These are phyloP conservation scores for Phoebastria nigripes DNA, from an alignment of 2,797 vertebrate genomes.

Conservation along the genomic window DNA sequence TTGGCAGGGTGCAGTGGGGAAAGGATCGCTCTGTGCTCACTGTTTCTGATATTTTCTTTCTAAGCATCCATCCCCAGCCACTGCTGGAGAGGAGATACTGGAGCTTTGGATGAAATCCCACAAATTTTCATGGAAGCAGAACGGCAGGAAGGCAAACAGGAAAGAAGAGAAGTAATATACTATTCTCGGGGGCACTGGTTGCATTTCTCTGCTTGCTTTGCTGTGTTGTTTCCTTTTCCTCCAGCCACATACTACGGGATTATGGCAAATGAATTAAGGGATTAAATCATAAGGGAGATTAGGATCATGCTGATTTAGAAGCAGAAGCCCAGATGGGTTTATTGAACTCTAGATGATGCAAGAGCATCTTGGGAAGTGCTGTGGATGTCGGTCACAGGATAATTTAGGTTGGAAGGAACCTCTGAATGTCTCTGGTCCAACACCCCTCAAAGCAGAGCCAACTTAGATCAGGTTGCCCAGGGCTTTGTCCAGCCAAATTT, in stretches of 20 bases:
- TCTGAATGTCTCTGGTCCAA: neutral
- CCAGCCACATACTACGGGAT: conserved; percentile 1
- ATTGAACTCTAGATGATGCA: neutral
- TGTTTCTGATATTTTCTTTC: conserved; percentile 20
- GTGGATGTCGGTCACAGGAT: neutral
- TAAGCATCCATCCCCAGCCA: neutral
- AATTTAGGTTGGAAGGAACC: neutral
- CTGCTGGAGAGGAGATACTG: conserved; percentile 3
- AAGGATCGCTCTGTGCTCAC: neutral
- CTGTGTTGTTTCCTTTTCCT: conserved; percentile 8
- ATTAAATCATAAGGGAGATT: conserved; percentile 25
- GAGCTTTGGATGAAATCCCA: conserved; percentile 43
- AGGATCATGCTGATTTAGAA: neutral
- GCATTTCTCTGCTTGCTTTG: conserved; percentile 36
- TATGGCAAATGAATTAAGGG: conserved; percentile 44
- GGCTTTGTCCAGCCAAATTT: neutral
- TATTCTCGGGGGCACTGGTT: conserved; percentile 20
- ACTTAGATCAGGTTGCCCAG: neutral
- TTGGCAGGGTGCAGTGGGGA: neutral
- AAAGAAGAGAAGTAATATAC: conserved; percentile 63
- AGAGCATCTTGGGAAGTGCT: neutral
- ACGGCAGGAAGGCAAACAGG: conserved; percentile 56
- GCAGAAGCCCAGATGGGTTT: conserved; percentile 15
- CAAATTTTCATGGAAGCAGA: conserved; percentile 43
- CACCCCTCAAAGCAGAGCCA: neutral